phyloP scores from a whole-genome alignment of 2,888 invertebrate species.

The Trissoscelio sp. region DNA sequence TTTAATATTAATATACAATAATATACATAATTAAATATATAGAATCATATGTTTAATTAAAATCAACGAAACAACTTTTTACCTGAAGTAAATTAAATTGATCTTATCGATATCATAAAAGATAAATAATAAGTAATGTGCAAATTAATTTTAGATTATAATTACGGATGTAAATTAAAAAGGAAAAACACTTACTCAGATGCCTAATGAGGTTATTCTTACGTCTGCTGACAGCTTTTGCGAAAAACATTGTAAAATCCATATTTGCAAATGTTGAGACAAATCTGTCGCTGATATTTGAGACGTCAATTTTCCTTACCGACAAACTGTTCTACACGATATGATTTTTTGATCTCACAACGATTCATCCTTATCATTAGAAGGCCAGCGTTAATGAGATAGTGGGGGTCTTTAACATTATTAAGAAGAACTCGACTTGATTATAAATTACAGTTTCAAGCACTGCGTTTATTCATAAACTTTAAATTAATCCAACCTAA shows the following conservation, averaged over 20 bases:
- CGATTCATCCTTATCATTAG: constrained; percentile 40
- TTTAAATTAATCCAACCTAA: neutral
- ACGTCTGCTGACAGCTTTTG: constrained; percentile 79
- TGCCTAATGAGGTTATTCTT: constrained; percentile 68
- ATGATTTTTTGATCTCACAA: constrained; percentile 17
- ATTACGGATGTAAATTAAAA: no score
- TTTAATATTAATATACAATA: no score
- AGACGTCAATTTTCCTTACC: neutral
- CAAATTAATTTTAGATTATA: no score
- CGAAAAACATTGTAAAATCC: constrained; percentile 84
- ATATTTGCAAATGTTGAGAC: constrained; percentile 50
- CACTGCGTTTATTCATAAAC: constrained; percentile 7
- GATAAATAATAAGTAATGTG: no score
- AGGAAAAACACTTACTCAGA: constrained; percentile 66
- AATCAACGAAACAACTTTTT: no score
- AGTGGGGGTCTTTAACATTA: constrained; percentile 30
- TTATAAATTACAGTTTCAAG: constrained; percentile 17
- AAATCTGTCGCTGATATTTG: neutral
- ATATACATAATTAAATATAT: no score
- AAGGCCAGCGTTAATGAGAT: constrained; percentile 38
- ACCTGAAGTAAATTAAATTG: no score
- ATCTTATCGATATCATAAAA: no score
- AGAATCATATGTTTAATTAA: no score
- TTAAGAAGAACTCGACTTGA: constrained; percentile 34
- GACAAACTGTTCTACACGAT: constrained; percentile 11